Evolutionary conservation across 2,888 invertebrate genomes (phyloP).

Genomic region (Bugula neritina): DNA sequence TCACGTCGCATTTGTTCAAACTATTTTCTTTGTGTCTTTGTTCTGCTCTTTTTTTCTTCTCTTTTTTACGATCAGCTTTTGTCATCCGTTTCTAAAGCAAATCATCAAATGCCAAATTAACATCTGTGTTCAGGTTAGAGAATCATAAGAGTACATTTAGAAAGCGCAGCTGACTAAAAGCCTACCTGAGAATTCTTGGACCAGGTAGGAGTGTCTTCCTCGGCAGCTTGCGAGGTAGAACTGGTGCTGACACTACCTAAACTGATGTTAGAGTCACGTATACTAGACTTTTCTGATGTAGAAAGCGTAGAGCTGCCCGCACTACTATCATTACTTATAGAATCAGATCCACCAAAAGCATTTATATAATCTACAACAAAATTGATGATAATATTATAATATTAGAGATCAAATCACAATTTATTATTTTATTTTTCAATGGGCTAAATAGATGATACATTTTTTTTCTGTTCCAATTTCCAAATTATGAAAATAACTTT

Average conservation of each 20-base stretch:
- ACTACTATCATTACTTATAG: background rate
- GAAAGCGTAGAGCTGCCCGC: background rate
- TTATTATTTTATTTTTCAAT: too few species aligned
- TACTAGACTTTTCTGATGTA: too few species aligned
- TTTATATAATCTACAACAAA: slow-evolving; percentile 5
- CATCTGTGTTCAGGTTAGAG: background rate
- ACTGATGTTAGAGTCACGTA: background rate
- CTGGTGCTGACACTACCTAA: background rate
- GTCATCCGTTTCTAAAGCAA: background rate
- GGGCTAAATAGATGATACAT: too few species aligned
- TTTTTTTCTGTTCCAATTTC: too few species aligned
- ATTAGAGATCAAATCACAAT: too few species aligned
- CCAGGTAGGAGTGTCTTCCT: background rate
- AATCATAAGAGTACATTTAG: too few species aligned
- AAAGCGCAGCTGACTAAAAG: too few species aligned
- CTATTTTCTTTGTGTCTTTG: background rate
- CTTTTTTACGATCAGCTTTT: slow-evolving; percentile 8
- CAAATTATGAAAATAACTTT: too few species aligned
- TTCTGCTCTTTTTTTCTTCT: slow-evolving; percentile 20
- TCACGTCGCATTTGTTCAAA: background rate
- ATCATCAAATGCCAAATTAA: background rate
- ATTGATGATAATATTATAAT: too few species aligned
- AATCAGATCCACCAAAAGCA: background rate
- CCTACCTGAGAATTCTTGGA: too few species aligned
- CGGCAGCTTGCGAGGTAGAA: too few species aligned